These are phyloP conservation scores for Pecten maximus DNA, from an alignment of 2,888 invertebrate genomes.

Conservation along the genomic window DNA sequence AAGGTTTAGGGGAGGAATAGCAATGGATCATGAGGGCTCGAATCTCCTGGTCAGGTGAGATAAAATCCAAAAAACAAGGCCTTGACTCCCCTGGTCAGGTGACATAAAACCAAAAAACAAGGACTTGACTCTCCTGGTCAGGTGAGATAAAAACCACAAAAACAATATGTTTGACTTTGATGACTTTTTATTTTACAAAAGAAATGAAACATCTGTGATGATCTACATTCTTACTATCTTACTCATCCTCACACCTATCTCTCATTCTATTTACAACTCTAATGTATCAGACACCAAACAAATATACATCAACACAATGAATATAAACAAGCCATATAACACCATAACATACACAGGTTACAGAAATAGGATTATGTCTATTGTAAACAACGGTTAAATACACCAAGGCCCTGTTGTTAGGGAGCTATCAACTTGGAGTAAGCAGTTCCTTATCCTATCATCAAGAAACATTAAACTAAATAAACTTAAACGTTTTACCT, in stretches of 20 bases:
- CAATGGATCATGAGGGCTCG: too few relatives aligned
- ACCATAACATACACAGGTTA: background rate
- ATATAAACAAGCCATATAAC: background rate
- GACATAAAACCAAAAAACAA: too few relatives aligned
- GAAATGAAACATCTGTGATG: background rate
- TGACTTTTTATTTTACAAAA: conserved; percentile 24
- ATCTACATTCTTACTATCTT: background rate
- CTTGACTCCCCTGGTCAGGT: too few relatives aligned
- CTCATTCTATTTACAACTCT: background rate
- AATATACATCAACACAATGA: background rate
- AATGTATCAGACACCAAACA: background rate
- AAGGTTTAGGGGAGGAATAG: too few relatives aligned
- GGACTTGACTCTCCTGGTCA: too few relatives aligned
- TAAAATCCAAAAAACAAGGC: too few relatives aligned
- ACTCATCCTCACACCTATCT: background rate
- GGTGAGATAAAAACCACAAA: background rate
- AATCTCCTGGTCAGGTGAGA: too few relatives aligned
- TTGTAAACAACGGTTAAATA: background rate
- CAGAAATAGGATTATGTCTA: background rate
- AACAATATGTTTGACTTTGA: background rate
- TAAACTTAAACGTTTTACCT: background rate
- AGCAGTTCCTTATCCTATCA: too few relatives aligned
- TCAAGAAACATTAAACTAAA: too few relatives aligned
- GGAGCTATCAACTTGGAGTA: too few relatives aligned
- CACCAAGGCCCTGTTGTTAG: too few relatives aligned